Evolutionary conservation across 2,888 invertebrate species (phyloP), one percentile per base, ranked within the genome.

Genomic region (Trissoscelio sp.): DNA sequence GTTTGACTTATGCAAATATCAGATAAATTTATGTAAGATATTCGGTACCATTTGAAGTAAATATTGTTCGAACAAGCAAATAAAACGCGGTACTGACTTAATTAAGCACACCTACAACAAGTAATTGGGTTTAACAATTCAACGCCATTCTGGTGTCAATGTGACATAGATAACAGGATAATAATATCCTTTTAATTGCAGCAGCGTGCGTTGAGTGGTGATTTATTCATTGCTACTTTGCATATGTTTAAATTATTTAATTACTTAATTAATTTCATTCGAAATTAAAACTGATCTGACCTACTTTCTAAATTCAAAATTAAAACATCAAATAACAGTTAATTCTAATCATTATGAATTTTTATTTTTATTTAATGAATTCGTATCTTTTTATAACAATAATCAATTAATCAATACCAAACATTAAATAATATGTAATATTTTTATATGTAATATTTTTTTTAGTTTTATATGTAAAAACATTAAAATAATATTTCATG

Each of bases 61-160:
- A 69, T 53, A 53, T 77, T 77, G 67, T 64, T 53, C 42, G 57
- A 70, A 67, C 67, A 75, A 77, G 37, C 58, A 28, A 55, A 46
- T 78, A 78, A 78, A 78, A 78, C 44, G 46, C 44, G 6, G 14
- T 58, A 9, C 22, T 28, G 62, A 51, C 62, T 77, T 62, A 69
- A 69, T 77, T 69, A 69, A 67, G 58, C 62, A 53, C 69, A 53
- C 53, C 77, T 31, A 62, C 62, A 22, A 28, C 42, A 20, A 53
- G 28, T 69, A 70, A 78, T 70, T 78, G 64, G 57, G 64, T 78
- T 78, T 62, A 53, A 57, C 62, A 60, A 58, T 70, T 53, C 77
- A 75, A 22, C 39, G 31, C 46, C 55, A 39, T 3, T 16, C 3
- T 14, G 12, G 67, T 44, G 24, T 55, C 44, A 53, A 53, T 51